These are phyloP conservation scores for Myripristis murdjan DNA, from an alignment of 2,797 vertebrate species.

Conservation along the genomic window DNA sequence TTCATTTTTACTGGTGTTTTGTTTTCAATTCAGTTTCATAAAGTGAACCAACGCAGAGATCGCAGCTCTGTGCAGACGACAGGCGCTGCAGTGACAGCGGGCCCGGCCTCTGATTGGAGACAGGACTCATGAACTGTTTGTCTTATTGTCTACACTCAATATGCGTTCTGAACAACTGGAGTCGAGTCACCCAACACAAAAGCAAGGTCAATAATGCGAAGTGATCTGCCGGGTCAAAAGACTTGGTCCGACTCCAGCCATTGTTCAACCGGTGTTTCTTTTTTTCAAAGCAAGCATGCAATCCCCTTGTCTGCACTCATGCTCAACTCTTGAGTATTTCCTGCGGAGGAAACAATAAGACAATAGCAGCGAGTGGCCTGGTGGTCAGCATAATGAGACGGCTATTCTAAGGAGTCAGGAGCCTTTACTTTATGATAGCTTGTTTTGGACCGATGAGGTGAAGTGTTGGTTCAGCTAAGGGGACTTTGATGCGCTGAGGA, in stretches of 20 bases:
- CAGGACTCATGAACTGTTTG: conserved; percentile 45
- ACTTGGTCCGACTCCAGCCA: conserved; percentile 66
- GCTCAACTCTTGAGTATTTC: conserved; percentile 75
- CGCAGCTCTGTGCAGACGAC: conserved; percentile 56
- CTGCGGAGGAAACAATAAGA: conserved; percentile 77
- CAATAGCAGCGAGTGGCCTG: conserved; percentile 69
- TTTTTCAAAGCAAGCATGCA: conserved; percentile 58
- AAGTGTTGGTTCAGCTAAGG: conserved; percentile 30
- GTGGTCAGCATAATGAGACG: conserved; percentile 20
- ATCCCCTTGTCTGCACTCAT: conserved; percentile 58
- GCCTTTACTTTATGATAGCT: background rate
- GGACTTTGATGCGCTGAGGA: background rate
- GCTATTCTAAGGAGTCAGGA: background rate
- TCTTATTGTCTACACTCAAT: conserved; percentile 65
- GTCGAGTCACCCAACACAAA: conserved; percentile 58
- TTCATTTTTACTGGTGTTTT: too few species aligned
- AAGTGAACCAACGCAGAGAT: conserved; percentile 41
- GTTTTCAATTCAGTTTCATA: too few species aligned
- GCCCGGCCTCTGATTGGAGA: conserved; percentile 35
- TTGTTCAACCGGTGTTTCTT: conserved; percentile 57
- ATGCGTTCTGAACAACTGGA: conserved; percentile 50
- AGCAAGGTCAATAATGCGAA: conserved; percentile 70
- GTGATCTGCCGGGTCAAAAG: conserved; percentile 60
- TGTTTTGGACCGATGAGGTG: background rate
- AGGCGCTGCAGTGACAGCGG: conserved; percentile 51